phyloP scores from a whole-genome alignment of 2,113 vertebrate species.

The Micronycteris hirsuta region DNA sequence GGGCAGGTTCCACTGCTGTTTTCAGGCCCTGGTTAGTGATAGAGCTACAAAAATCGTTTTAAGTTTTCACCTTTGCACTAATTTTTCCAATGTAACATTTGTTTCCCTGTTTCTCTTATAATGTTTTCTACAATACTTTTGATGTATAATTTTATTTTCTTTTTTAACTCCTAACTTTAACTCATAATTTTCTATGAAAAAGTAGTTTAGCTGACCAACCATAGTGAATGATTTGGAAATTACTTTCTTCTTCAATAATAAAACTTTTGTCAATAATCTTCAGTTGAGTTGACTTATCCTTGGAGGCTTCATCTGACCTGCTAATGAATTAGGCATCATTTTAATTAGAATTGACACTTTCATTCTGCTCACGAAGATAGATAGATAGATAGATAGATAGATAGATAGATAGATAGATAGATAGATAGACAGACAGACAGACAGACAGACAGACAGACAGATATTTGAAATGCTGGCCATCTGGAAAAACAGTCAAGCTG shows the following conservation, averaged over 20 bases:
- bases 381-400: too few relatives aligned
- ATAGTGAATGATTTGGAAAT: not conserved
- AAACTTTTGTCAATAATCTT: not conserved
- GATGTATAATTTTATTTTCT: not conserved
- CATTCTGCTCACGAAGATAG: constrained; percentile 75
- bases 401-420: too few relatives aligned
- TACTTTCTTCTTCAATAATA: not conserved
- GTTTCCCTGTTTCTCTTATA: not conserved
- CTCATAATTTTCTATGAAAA: not conserved
- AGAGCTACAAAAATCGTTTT: not conserved
- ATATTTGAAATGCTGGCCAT: constrained; percentile 74
- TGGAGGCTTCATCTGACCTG: constrained; percentile 68
- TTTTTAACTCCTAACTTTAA: not conserved
- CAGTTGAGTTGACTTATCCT: constrained; percentile 61
- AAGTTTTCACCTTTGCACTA: not conserved
- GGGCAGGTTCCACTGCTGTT: not conserved
- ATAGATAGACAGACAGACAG: not conserved
- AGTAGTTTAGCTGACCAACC: not conserved
- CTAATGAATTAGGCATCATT: constrained; percentile 69
- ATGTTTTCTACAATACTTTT: not conserved
- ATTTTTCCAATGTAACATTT: not conserved
- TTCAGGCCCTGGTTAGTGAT: not conserved
- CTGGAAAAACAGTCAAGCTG: constrained; percentile 73
- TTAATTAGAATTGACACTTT: constrained; percentile 82
- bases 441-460: not conserved